A percentile compares a stretch with the other conserved stretches of the same genome.
Conservation (phyloP, 1,140 invertebrate genomes). For the Plectus sambesii region DNA sequence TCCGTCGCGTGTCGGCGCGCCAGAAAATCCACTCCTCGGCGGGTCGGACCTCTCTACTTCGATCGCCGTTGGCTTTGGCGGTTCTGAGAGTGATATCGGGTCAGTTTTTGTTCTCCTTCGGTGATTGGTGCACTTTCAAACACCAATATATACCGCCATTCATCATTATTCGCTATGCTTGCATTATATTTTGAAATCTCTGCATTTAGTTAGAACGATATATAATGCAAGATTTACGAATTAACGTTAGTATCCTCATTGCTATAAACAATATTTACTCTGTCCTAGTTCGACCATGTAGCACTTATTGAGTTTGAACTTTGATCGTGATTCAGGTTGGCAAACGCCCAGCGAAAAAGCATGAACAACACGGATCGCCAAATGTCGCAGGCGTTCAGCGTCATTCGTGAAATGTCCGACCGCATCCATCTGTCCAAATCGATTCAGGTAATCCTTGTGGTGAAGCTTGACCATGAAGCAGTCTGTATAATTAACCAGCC, state of each 20-base stretch:
- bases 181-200: no score
- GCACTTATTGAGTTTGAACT: slow-evolving; percentile 3
- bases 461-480: no score
- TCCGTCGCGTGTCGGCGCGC: slow-evolving; percentile 88
- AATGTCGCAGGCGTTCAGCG: slow-evolving; percentile 83
- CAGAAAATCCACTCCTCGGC: slow-evolving; percentile 78
- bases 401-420: slow-evolving; percentile 94
- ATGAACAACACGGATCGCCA: slow-evolving; percentile 60
- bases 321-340: slow-evolving; percentile 42
- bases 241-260: no score
- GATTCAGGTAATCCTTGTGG: slow-evolving; percentile 57
- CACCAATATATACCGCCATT: no score
- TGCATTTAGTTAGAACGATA: not conserved
- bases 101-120: slow-evolving; percentile 51
- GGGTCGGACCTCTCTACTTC: slow-evolving; percentile 93
- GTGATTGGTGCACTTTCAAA: slow-evolving; percentile 71
- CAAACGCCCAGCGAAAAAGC: slow-evolving; percentile 39
- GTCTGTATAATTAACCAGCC: no score
- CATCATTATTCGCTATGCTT: no score
- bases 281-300: slow-evolving; percentile 10
- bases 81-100: slow-evolving; percentile 51
- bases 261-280: slow-evolving; percentile 5
- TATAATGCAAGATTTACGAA: slow-evolving; percentile 1
- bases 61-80: slow-evolving; percentile 78
- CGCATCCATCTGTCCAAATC: slow-evolving; percentile 88